Evolutionary conservation across 2,113 vertebrate species (phyloP).

Genomic region (Charina bottae): DNA sequence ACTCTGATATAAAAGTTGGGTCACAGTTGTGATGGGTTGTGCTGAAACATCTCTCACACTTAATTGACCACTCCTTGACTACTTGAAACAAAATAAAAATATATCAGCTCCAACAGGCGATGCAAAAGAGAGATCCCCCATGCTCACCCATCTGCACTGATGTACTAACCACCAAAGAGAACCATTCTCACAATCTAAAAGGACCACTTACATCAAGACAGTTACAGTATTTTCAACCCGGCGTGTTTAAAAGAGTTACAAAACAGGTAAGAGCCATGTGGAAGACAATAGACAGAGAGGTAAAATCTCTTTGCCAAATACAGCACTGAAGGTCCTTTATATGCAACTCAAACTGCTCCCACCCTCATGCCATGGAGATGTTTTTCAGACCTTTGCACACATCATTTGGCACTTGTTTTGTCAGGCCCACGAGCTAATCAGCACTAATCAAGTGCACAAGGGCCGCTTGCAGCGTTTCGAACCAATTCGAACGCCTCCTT

Average conservation of each 20-base stretch:
- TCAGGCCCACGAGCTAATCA: slow-evolving; percentile 11
- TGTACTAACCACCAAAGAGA: not conserved
- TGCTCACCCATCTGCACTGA: not conserved
- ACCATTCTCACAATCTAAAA: not conserved
- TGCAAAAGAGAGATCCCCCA: not conserved
- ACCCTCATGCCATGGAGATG: not conserved
- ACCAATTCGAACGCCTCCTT: not conserved
- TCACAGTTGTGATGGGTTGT: too few species aligned
- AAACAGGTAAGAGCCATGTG: not conserved
- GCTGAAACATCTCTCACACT: not conserved
- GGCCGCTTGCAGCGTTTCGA: not conserved
- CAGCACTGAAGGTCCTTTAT: not conserved
- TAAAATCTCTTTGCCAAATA: not conserved
- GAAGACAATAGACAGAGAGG: not conserved
- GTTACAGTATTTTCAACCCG: not conserved
- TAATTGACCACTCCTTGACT: not conserved
- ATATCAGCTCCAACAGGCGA: not conserved
- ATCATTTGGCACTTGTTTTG: slow-evolving; percentile 6
- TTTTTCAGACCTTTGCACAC: not conserved
- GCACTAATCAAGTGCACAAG: slow-evolving; percentile 34
- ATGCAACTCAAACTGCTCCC: not conserved
- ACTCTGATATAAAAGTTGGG: not conserved
- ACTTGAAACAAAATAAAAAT: not conserved
- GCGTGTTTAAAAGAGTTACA: not conserved
- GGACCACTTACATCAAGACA: not conserved